A percentile compares a stretch with the other conserved stretches of the same genome.
Evolutionary conservation across 2,113 vertebrate species (phyloP).

Genomic region (Conger conger): DNA sequence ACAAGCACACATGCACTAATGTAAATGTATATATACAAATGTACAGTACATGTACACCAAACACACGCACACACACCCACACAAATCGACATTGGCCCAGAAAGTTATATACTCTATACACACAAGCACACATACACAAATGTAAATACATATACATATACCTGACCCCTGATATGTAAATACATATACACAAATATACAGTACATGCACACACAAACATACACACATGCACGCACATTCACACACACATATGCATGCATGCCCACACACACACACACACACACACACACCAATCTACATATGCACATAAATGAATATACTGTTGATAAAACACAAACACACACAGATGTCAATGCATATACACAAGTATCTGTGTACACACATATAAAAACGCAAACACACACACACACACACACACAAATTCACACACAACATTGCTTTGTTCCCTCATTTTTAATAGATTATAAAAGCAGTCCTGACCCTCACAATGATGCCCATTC

Average conservation of each 20-base stretch:
- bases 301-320: slow-evolving; percentile 73
- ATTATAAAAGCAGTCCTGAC: slow-evolving; percentile 54
- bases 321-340: neutral
- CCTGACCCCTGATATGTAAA: no score
- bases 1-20: neutral
- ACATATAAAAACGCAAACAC: slow-evolving; percentile 51
- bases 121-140: neutral
- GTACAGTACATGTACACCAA: no score
- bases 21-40: neutral
- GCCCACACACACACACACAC: slow-evolving; percentile 57
- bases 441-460: slow-evolving; percentile 13
- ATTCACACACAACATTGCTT: neutral
- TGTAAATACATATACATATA: neutral
- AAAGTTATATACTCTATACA: no score
- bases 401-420: neutral
- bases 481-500: slow-evolving; percentile 95
- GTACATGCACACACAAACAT: neutral
- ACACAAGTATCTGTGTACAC: slow-evolving; percentile 48
- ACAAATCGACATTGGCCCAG: no score
- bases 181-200: neutral
- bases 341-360: slow-evolving; percentile 24
- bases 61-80: no score
- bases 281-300: slow-evolving; percentile 1
- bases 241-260: slow-evolving; percentile 54
- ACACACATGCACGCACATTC: neutral